A percentile compares a stretch with the other conserved stretches of the same genome.
These are phyloP conservation scores for Empidonax alnorum DNA, from an alignment of 2,113 vertebrate species.

Conservation along the genomic window DNA sequence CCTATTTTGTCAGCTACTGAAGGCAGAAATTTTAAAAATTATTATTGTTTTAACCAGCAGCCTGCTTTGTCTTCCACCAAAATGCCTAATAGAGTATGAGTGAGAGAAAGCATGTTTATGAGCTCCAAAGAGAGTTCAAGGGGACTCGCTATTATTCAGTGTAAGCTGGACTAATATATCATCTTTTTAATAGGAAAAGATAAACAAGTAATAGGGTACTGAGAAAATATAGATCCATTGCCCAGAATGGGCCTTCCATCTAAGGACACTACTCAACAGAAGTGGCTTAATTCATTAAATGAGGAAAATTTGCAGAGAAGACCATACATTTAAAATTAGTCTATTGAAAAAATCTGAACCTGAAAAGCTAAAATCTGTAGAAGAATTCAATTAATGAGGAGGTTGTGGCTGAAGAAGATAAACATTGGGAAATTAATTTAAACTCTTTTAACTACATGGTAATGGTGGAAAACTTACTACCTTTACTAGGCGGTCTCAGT, in stretches of 20 bases:
- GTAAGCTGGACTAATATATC: background rate
- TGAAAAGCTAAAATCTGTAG: background rate
- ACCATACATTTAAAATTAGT: background rate
- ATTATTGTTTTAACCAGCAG: background rate
- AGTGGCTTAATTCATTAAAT: background rate
- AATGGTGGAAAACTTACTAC: background rate
- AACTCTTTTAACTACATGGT: background rate
- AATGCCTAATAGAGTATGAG: background rate
- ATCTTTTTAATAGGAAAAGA: background rate
- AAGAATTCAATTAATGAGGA: background rate
- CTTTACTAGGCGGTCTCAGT: background rate
- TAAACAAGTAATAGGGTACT: background rate
- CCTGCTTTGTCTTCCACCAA: background rate
- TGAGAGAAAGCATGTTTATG: background rate
- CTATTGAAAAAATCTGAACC: background rate
- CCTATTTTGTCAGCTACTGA: background rate
- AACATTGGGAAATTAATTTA: background rate
- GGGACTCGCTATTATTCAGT: fast-evolving
- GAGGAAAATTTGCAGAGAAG: background rate
- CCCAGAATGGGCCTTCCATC: background rate
- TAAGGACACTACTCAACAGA: background rate
- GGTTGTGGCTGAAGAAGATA: background rate
- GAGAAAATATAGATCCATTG: background rate
- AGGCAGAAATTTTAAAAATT: background rate
- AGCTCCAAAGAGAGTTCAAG: background rate